Base-by-base conservation (phyloP, 2,888 invertebrate genomes). In the Plusia festucae region DNA sequence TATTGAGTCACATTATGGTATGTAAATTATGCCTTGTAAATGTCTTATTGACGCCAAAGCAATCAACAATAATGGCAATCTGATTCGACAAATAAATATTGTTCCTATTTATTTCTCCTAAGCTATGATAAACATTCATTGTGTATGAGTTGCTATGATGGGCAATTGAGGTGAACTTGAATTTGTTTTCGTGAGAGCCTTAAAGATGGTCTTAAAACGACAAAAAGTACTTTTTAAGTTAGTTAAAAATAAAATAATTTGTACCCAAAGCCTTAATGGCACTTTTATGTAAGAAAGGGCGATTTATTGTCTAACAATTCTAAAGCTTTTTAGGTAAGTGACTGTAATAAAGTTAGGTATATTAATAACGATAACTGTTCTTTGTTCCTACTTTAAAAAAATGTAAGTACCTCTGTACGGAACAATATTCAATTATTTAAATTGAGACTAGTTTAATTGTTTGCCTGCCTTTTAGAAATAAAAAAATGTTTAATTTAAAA, bases 231-330 rank as follows among this genome's bases (percentile, higher is more conserved):
- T 11, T 16, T 20, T 1, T 20, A 44, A 44, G 9, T 49, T 49
- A 7, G 20, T 49, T 20, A 11, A 46, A 20, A 40, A 40, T 40
- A n/a, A 13, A 49, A 49, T 49, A 49, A 49, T 49, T 44, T 49
- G 46, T 49, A 20, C 20, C 18, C 11, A 49, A 49, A 49, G 8
- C 20, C 11, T 49, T 49, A 49, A 49, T 49, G 46, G 46, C 18
- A 49, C 46, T 49, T 49, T 49, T 20, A 20, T 49, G 46, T 49
- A 49, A 49, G 46, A 49, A 49, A 18, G 9, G 46, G 13, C 46
- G 20, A 49, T 49, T 49, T 49, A 49, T 49, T 49, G 20, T 20
- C 13, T n/a, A n/a, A 49, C 46, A 49, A 20, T 49, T 49, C 9
- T 49, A 49, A 49, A 20, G 46, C 20, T 49, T 49, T 46, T 18